A percentile compares a stretch with the other conserved stretches of the same genome.
phyloP scores from a whole-genome alignment of 2,113 vertebrate species.

The Ameiurus melas region DNA sequence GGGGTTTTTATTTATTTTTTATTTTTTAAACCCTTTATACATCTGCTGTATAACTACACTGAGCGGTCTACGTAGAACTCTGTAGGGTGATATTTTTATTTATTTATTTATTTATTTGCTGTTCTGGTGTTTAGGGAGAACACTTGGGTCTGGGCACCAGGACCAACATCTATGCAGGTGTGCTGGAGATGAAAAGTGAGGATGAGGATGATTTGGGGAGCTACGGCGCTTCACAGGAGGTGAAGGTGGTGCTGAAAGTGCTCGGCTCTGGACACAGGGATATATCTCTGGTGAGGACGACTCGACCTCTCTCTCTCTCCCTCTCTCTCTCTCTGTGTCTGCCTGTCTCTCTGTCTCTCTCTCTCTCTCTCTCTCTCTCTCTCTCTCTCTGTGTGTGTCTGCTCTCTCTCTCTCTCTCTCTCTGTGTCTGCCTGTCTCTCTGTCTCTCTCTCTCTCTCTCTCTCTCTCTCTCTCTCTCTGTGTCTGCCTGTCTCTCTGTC shows the following conservation, averaged over 20 bases:
- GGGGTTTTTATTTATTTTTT: too few relatives aligned
- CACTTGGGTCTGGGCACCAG: slow-evolving; percentile 91
- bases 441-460: background rate
- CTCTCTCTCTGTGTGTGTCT: too few relatives aligned
- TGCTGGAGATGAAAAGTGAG: slow-evolving; percentile 83
- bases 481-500: too few relatives aligned
- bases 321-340: too few relatives aligned
- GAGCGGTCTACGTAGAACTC: background rate
- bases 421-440: background rate
- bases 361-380: too few relatives aligned
- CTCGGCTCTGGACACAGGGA: slow-evolving; percentile 92
- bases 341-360: too few relatives aligned
- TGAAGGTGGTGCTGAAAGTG: slow-evolving; percentile 95
- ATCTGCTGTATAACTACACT: background rate
- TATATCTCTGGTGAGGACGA: slow-evolving; percentile 86
- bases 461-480: too few relatives aligned
- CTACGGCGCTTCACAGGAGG: slow-evolving; percentile 77
- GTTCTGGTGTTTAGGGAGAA: slow-evolving; percentile 75
- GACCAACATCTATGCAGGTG: slow-evolving; percentile 90
- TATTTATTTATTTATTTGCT: too few relatives aligned
- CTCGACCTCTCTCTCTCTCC: background rate
- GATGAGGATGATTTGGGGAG: slow-evolving; percentile 73
- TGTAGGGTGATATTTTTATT: background rate
- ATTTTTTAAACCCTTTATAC: background rate
- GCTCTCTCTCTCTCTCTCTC: too few relatives aligned